Conservation (phyloP, 2,797 vertebrate species). For the Platalea minor region DNA sequence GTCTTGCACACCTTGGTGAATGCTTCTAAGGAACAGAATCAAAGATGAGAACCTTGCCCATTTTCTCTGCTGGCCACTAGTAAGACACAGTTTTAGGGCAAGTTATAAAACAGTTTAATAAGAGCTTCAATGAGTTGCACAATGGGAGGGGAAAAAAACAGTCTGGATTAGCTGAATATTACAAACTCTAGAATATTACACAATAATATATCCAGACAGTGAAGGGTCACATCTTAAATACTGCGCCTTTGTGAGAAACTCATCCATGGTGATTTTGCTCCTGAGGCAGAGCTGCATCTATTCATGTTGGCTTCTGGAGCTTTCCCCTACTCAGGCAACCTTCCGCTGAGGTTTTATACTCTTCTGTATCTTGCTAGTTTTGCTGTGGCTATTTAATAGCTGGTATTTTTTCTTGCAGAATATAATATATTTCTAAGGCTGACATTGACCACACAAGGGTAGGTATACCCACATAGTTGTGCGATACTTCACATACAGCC, state of each 20-base stretch:
- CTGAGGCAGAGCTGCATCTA: neutral
- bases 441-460: neutral
- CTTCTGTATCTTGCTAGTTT: neutral
- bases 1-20: neutral
- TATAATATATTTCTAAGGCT: neutral
- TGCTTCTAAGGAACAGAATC: neutral
- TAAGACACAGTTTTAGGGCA: neutral
- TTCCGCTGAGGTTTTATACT: neutral
- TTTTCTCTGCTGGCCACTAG: neutral
- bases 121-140: neutral
- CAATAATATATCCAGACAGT: neutral
- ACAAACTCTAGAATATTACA: neutral
- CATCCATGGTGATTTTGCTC: neutral
- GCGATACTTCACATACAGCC: neutral
- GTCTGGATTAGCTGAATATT: neutral
- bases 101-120: neutral
- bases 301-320: neutral
- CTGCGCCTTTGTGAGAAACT: neutral
- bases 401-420: neutral
- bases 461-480: neutral
- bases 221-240: neutral
- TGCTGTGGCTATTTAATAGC: neutral
- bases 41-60: neutral
- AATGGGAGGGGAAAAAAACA: neutral
- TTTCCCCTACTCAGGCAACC: neutral